phyloP scores from a whole-genome alignment of 2,113 vertebrate genomes.

The human region GRCh38 chr1:35476501-35477000 shows the following conservation, averaged over 20 bases:
- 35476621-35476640: conserved; percentile 31
- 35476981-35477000: conserved; percentile 52
- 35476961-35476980: neutral
- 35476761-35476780: conserved; percentile 30
- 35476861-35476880: neutral
- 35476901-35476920: conserved; percentile 29
- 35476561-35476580: conserved; percentile 39
- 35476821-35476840: conserved; percentile 2
- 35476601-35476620: neutral
- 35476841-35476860: neutral
- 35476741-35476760: neutral
- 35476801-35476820: conserved; percentile 50
- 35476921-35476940: neutral
- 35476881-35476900: conserved; percentile 22
- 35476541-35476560: conserved; percentile 14
- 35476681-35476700: conserved; percentile 56
- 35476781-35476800: conserved; percentile 3
- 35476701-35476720: conserved; percentile 65
- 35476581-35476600: conserved; percentile 55
- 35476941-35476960: neutral
- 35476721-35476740: conserved; percentile 35
- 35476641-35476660: conserved; percentile 57
- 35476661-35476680: conserved; percentile 53
- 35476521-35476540: conserved; percentile 55
- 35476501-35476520: conserved; percentile 19